Percentiles rank a stretch among this genome's conserved stretches.
These are phyloP conservation scores for Luehdorfia chinensis DNA, from an alignment of 1,140 invertebrate genomes.

Conservation along the genomic window DNA sequence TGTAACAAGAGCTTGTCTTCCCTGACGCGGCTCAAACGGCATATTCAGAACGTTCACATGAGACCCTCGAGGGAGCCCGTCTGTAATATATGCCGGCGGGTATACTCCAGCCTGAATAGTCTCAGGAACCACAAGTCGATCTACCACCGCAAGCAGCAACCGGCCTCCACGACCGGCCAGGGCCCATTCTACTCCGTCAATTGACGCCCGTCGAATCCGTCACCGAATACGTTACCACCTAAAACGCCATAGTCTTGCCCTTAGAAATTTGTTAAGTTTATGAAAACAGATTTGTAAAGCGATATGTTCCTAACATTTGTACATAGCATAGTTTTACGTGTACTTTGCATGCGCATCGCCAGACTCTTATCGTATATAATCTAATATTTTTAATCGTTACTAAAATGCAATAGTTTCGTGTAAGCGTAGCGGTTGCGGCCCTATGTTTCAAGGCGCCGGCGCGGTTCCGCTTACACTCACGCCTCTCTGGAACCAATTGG, in stretches of 20 bases:
- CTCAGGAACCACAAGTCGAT: constrained; percentile 93
- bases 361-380: constrained; percentile 64
- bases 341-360: constrained; percentile 71
- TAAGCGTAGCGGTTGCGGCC: constrained; percentile 34
- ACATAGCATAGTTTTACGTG: constrained; percentile 73
- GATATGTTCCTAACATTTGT: constrained; percentile 76
- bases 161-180: constrained; percentile 53
- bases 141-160: constrained; percentile 86
- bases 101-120: constrained; percentile 92
- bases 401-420: constrained; percentile 44
- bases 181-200: constrained; percentile 75
- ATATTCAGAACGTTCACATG: constrained; percentile 93
- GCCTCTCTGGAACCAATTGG: constrained; percentile 76
- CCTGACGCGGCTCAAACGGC: constrained; percentile 88
- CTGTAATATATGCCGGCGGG: constrained; percentile 92
- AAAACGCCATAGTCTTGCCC: constrained; percentile 72
- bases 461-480: constrained; percentile 26
- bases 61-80: constrained; percentile 89
- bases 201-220: constrained; percentile 55
- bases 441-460: too few relatives aligned
- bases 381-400: constrained; percentile 45
- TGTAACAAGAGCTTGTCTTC: constrained; percentile 93
- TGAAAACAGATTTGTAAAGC: constrained; percentile 54
- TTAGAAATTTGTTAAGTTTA: constrained; percentile 70
- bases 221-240: constrained; percentile 58